A percentile compares a stretch with the other conserved stretches of the same genome.
Evolutionary conservation across 2,888 invertebrate genomes (phyloP).

Genomic region (Zhuqinia jingwanae): DNA sequence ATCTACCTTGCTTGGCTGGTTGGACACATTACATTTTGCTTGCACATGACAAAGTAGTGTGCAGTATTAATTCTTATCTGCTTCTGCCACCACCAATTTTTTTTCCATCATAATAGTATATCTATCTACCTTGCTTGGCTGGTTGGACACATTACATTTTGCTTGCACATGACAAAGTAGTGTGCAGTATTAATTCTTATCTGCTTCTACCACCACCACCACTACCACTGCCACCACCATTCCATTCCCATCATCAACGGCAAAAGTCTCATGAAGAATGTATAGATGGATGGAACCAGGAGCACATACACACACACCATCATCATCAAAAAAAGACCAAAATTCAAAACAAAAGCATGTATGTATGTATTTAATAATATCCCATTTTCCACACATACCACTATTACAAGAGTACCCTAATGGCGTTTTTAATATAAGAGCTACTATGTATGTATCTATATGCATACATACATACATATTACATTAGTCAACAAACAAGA

Average conservation of each 20-base stretch:
- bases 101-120: neutral
- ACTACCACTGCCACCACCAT: too few relatives aligned
- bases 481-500: neutral
- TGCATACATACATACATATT: neutral
- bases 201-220: too few relatives aligned
- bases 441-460: neutral
- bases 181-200: too few relatives aligned
- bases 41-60: neutral
- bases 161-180: neutral
- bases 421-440: conserved; percentile 4
- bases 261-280: conserved; percentile 33
- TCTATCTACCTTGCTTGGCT: conserved; percentile 28
- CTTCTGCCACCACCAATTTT: too few relatives aligned
- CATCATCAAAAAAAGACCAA: neutral
- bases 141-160: neutral
- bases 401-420: neutral
- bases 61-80: too few relatives aligned
- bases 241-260: too few relatives aligned
- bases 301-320: neutral
- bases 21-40: neutral
- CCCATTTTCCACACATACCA: neutral
- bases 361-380: neutral
- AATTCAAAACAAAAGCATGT: conserved; percentile 36
- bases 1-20: conserved; percentile 22
- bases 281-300: neutral